Base-by-base conservation (phyloP, 2,797 vertebrate species). In the Ibycter americanus region DNA sequence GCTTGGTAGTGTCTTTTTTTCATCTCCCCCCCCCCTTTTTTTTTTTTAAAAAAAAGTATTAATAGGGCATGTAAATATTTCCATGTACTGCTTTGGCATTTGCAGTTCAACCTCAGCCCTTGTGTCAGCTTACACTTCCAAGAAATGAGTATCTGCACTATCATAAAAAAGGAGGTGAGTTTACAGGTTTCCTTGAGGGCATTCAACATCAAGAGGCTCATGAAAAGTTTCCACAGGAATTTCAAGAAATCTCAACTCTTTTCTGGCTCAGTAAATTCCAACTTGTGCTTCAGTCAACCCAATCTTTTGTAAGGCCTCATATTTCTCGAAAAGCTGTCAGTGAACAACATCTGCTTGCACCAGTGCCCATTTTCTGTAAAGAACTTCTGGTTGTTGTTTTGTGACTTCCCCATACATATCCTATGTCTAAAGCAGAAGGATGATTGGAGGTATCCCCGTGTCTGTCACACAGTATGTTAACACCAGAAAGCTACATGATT, bases 171-270 rank as follows among this genome's bases (percentile, higher is more conserved):
- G 6, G 9, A 87, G n/a, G 16, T 78, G 46, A 74, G 44, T 26
- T 91, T 83, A 47, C 42, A 63, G 51, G 15, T 87, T 93, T 89
- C 15, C 38, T 71, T 93, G 63, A 66, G 56, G 21, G 85, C 34
- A 36, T 32, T 70, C n/a, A 70, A 29, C 7, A 13, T 83, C 8
- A 80, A 56, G 40, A 84, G 44, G 6, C 26, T 87, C 15, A 49
- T 76, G 40, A 52, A 49, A 95, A 93, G 9, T 90, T 97, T 81
- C 77, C 44, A 46, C 36, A 77, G 44, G 67, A 87, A 77, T 95
- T 70, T 79, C 7, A 74, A 85, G 80, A 88, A 93, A 93, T 80
- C 15, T 9, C 23, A 52, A 13, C 19, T 17, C 29, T 90, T 65
- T 89, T 74, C 70, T 82, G 63, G 13, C 52, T 77, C 51, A 80